Conservation (phyloP, 2,888 invertebrate genomes). For the Mimachlamys varia region DNA sequence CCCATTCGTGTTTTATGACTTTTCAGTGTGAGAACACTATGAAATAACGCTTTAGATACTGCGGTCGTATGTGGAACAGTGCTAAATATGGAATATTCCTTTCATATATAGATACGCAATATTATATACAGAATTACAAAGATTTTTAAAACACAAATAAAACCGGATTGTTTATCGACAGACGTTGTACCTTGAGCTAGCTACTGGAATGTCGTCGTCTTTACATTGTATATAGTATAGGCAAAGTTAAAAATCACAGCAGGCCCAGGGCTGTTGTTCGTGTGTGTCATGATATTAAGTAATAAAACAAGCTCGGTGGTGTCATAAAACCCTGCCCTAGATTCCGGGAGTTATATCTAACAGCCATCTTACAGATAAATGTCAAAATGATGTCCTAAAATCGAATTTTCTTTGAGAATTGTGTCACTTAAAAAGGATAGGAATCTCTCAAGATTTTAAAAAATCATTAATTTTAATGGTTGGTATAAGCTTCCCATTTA, state of each 20-base stretch:
- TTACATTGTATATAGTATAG: neutral
- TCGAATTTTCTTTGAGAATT: neutral
- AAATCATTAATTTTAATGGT: neutral
- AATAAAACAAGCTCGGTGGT: neutral
- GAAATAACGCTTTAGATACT: no score
- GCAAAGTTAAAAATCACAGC: neutral
- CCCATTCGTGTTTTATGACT: no score
- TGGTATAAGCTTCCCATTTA: neutral
- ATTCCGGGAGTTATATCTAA: neutral
- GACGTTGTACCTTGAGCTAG: no score
- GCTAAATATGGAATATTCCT: no score
- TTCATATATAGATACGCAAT: no score
- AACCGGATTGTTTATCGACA: no score
- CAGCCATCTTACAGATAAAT: neutral
- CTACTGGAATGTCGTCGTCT: no score
- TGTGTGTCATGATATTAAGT: constrained; percentile 2
- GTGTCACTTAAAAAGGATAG: neutral
- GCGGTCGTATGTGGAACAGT: no score
- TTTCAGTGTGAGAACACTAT: no score
- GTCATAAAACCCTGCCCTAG: neutral
- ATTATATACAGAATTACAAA: no score
- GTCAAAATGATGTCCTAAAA: neutral
- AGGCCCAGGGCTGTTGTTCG: neutral
- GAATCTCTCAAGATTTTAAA: neutral
- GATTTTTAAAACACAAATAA: no score